Base-by-base conservation (phyloP, 2,888 invertebrate genomes). In the Tetragnatha montana region DNA sequence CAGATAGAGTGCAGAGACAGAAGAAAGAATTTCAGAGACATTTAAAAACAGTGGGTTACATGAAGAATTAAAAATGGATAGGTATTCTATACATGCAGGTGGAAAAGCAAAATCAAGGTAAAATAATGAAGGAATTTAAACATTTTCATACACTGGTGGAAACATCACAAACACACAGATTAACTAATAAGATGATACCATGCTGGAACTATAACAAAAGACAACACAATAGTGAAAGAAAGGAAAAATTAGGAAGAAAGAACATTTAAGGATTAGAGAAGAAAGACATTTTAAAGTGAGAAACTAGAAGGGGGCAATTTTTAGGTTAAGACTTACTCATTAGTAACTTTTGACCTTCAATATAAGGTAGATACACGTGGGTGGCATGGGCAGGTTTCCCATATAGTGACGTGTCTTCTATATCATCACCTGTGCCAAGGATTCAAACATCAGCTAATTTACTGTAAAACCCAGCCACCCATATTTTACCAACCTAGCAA, bases 351-450 rank as follows among this genome's bases (percentile, higher is more conserved):
- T 96, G 96, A 94, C 96, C 96, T 95, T 96, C 96, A 94, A 95
- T 95, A 95, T 96, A 96, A 93, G 96, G 96, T 94, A 96, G 95
- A 94, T 96, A 96, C 95, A 96, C 95, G 94, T 96, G 96, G 94
- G 95, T 96, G 94, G 96, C 96, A 94, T 96, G 95, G 93, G 95
- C 95, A 93, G 96, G 96, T 94, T 95, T 95, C 94, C 96, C 96
- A 94, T 95, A 95, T 93, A 95, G 90, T 88, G 91, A 81, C 19
- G 91, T 88, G 83, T 94, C 94, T 93, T 94, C 93, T 92, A 93
- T 93, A 92, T 94, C 94, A 92, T 94, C 94, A 93, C 94, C 91
- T 90, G 87, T 87, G 60, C 90, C 87, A 85, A 87, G 87, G 88
- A 85, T 91, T 85, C 73, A 91, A 88, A 91, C 88, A 89, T 88